Percentiles rank a stretch among this genome's conserved stretches.
Conservation (phyloP, 2,113 vertebrate genomes). For the Myiopsitta monachus region DNA sequence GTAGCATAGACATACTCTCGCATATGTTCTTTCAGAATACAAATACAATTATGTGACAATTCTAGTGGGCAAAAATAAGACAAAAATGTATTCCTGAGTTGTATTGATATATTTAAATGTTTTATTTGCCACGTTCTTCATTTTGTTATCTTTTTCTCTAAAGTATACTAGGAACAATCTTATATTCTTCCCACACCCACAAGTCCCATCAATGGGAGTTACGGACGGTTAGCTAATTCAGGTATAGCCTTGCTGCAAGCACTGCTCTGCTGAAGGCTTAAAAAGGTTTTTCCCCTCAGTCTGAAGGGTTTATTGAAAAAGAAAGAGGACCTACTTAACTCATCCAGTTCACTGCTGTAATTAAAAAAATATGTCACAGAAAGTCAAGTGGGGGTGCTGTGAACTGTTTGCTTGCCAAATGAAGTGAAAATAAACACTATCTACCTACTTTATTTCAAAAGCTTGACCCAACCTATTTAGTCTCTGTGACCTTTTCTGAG, state of each 20-base stretch:
- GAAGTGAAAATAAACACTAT: neutral
- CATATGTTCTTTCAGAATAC: neutral
- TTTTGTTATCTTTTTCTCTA: neutral
- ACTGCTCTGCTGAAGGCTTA: neutral
- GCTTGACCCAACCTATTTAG: neutral
- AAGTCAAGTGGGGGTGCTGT: neutral
- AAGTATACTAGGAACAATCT: neutral
- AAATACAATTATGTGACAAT: neutral
- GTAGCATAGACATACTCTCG: accelerated
- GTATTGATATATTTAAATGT: neutral
- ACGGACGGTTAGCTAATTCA: neutral
- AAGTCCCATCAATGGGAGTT: neutral
- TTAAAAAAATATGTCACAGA: neutral
- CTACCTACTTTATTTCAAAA: neutral
- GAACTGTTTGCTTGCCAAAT: neutral
- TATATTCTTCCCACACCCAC: neutral
- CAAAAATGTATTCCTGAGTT: neutral
- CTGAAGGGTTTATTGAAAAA: neutral
- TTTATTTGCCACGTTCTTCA: neutral
- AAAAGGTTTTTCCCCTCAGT: neutral
- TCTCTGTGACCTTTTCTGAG: neutral
- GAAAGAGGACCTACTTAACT: neutral
- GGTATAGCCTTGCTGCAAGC: neutral
- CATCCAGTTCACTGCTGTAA: neutral
- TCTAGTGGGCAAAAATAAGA: neutral